Evolutionary conservation across 64 coral and sea anemone species (phyloP).

Genomic region (Porites australiensis): DNA sequence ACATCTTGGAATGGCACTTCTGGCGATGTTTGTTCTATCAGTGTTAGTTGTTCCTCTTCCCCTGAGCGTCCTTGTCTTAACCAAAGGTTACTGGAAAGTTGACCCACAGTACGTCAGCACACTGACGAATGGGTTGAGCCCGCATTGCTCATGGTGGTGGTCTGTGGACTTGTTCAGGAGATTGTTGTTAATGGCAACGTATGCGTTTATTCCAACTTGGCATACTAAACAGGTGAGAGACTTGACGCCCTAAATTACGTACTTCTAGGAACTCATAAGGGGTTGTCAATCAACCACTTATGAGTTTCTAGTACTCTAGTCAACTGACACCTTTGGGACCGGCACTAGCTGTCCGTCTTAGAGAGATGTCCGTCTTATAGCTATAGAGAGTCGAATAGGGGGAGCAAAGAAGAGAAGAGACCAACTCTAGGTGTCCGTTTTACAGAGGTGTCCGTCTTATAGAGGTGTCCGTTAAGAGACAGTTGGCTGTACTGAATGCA

Average conservation of each 20-base stretch:
- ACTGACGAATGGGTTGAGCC: slow-evolving; percentile 71
- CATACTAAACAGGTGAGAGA: slow-evolving; percentile 76
- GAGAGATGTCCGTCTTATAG: too few species aligned
- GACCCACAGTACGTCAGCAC: slow-evolving; percentile 90
- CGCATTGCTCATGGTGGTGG: slow-evolving; percentile 89
- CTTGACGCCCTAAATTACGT: neutral
- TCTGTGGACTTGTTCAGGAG: slow-evolving; percentile 77
- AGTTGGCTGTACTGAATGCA: too few species aligned
- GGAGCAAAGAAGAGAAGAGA: too few species aligned
- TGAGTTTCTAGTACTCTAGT: too few species aligned
- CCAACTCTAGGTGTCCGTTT: too few species aligned
- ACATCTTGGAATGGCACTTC: slow-evolving; percentile 70
- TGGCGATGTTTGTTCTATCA: slow-evolving; percentile 66
- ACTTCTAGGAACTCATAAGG: neutral
- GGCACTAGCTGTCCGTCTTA: too few species aligned
- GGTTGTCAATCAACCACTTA: too few species aligned
- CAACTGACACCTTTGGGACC: too few species aligned
- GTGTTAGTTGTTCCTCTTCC: slow-evolving; percentile 75
- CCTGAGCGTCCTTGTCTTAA: slow-evolving; percentile 66
- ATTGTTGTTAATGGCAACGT: slow-evolving; percentile 76
- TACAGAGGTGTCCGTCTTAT: too few species aligned
- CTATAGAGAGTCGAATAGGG: too few species aligned
- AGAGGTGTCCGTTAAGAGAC: too few species aligned
- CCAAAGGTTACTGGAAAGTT: slow-evolving; percentile 84
- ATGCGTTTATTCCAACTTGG: slow-evolving; percentile 72